Evolutionary conservation across 1,140 invertebrate genomes (phyloP), one percentile per base, ranked within the genome.

Genomic region (Procambarus clarkii): DNA sequence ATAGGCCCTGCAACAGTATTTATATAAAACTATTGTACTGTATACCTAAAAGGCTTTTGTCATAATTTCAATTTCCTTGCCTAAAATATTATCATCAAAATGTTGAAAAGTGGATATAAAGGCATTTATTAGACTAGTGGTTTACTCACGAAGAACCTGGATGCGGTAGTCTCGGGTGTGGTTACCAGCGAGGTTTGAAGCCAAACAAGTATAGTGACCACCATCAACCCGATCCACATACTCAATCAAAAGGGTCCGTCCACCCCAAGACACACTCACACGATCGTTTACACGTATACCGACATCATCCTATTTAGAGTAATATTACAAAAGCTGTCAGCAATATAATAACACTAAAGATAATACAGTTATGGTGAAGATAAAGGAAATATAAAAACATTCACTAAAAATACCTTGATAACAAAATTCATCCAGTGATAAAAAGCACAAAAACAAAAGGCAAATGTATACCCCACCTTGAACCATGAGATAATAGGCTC

Each of bases 151-250:
- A 13, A 92, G 79, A 48, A 92, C 91, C 74, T 92, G 86, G 21
- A 92, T 46, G 3, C 54, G 54, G 60, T 84, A 92, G 60, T 88
- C 69, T 48, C 71, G 77, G 4, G 91, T 85, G 80, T 88, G 50
- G 50, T 84, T 92, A 24, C 94, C 94, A 46, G 93, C 94, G 9
- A 93, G 88, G 92, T 95, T 95, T 80, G 94, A 94, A 8, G 95
- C 95, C 80, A 95, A 93, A 93, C 95, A 96, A n/a, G 94, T 94
- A 87, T 95, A 96, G 45, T 93, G 77, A n/a, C 94, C 95, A 80
- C 94, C 93, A 93, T 96, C 95, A 64, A 93, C 93, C 71, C 94
- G 84, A 92, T 44, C 78, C 8, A 92, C 79, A 3, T 92, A 11
- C 54, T 86, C 83, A 15, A 93, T 86, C 45, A 82, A 69, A 2